Percentiles rank a stretch among this genome's conserved stretches.
Conservation (phyloP, 2,888 invertebrate species). For the Cantharis rustica region DNA sequence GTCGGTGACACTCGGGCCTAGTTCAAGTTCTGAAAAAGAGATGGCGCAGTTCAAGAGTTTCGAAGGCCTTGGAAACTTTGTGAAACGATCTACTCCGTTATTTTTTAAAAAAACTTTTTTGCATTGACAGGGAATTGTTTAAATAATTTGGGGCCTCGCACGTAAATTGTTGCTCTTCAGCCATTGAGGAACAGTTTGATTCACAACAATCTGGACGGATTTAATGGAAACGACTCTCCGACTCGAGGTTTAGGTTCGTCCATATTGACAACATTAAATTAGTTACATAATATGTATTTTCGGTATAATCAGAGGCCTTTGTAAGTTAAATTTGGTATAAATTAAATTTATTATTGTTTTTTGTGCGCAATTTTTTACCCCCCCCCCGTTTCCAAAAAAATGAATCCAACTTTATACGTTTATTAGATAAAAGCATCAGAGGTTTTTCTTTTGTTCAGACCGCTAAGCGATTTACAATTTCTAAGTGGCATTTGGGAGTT, state of each 20-base stretch:
- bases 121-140: background rate
- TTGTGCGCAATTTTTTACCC: background rate
- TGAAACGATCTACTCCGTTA: background rate
- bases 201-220: background rate
- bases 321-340: background rate
- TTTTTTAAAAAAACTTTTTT: background rate
- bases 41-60: background rate
- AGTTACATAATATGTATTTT: background rate
- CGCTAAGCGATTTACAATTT: conserved; percentile 31
- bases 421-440: background rate
- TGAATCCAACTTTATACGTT: background rate
- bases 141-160: background rate
- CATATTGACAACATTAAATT: background rate
- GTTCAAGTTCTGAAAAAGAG: background rate
- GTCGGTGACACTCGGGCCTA: background rate
- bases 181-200: background rate
- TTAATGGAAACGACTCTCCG: background rate
- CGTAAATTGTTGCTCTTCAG: background rate
- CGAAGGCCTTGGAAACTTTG: background rate
- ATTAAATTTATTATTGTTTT: conserved; percentile 1
- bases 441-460: background rate
- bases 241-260: background rate
- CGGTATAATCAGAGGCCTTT: background rate
- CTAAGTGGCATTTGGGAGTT: conserved; percentile 12
- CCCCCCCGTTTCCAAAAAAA: background rate